Evolutionary conservation across 2,888 invertebrate species (phyloP).

Genomic region (Drosophila ezoana): DNA sequence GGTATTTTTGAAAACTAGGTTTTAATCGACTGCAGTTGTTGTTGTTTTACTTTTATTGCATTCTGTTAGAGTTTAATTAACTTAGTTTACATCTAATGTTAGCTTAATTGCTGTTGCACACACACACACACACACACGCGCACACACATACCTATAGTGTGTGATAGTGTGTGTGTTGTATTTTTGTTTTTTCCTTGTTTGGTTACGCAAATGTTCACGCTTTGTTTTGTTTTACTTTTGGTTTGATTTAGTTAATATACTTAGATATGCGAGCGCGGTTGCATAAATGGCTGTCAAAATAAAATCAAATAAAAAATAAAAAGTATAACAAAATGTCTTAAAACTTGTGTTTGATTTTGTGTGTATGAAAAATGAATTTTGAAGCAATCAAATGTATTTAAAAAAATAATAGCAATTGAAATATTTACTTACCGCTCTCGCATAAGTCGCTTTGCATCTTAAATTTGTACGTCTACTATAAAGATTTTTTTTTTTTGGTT

Average conservation of each 20-base stretch:
- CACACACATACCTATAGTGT: conserved; percentile 10
- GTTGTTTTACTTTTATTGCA: conserved; percentile 56
- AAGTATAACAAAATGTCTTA: background rate
- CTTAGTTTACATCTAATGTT: conserved; percentile 77
- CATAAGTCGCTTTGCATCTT: conserved; percentile 37
- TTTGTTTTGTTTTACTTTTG: conserved; percentile 40
- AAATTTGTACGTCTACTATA: conserved; percentile 69
- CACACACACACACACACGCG: conserved; percentile 7
- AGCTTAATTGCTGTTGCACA: conserved; percentile 72
- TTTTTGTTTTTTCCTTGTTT: conserved; percentile 68
- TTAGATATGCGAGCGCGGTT: conserved; percentile 29
- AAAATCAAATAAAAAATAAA: background rate
- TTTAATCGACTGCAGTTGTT: conserved; percentile 34
- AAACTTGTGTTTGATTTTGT: background rate
- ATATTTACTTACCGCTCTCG: conserved; percentile 39
- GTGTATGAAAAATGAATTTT: conserved; percentile 20
- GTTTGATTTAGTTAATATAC: conserved; percentile 49
- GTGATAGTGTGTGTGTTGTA: conserved; percentile 20
- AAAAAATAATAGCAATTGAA: conserved; percentile 4
- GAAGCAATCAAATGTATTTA: conserved; percentile 19
- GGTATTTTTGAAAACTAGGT: conserved; percentile 38
- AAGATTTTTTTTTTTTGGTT: conserved; percentile 26
- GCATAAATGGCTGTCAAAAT: conserved; percentile 14
- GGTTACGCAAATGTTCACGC: conserved; percentile 78
- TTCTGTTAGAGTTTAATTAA: conserved; percentile 71